Percentiles rank a stretch among this genome's conserved stretches.
Conservation (phyloP, 2,797 vertebrate species). For the Eulemur coronatus region DNA sequence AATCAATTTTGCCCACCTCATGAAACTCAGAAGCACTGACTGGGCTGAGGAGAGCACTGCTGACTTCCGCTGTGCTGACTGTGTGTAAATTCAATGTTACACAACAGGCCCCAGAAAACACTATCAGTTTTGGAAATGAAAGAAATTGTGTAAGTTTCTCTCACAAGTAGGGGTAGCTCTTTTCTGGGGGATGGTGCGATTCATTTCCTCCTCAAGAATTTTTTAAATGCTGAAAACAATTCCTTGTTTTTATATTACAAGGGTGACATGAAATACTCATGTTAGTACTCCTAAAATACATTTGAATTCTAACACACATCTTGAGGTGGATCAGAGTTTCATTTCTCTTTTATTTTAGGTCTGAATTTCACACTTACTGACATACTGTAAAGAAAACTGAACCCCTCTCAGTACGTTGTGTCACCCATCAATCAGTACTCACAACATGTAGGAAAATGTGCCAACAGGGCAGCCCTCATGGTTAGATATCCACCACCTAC, state of each 20-base stretch:
- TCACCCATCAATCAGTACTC: not conserved
- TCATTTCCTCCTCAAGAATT: not conserved
- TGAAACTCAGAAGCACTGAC: conserved; percentile 7
- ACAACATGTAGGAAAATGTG: not conserved
- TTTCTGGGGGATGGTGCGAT: not conserved
- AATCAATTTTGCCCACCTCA: not conserved
- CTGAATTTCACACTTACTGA: not conserved
- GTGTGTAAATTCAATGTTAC: not conserved
- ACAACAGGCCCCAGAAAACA: not conserved
- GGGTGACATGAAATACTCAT: not conserved
- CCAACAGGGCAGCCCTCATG: not conserved
- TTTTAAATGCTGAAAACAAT: not conserved
- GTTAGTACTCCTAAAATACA: not conserved
- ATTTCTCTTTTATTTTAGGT: not conserved
- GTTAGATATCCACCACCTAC: no score
- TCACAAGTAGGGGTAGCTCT: not conserved
- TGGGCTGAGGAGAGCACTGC: not conserved
- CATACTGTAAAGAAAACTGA: not conserved
- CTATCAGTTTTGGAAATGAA: not conserved
- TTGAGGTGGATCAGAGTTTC: not conserved
- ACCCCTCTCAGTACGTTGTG: not conserved
- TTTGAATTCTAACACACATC: not conserved
- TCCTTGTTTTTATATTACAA: not conserved
- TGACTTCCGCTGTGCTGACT: not conserved
- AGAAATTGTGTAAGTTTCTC: not conserved